Conservation (phyloP, 2,113 vertebrate species). For the Indicator maculatus region DNA sequence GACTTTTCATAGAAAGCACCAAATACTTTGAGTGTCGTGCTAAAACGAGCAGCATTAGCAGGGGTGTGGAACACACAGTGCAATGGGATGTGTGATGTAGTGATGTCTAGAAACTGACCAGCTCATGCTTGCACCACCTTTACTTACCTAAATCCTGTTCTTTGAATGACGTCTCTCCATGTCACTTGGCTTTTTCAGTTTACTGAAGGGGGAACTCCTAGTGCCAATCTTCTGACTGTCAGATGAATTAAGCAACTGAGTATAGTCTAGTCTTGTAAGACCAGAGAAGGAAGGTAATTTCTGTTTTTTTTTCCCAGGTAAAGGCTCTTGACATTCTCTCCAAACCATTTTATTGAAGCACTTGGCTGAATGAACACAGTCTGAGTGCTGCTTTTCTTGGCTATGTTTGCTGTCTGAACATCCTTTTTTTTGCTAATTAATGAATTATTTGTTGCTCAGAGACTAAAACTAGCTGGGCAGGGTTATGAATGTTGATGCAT, state of each 20-base stretch:
- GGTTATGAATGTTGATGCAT: neutral
- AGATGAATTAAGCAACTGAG: neutral
- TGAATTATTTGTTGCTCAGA: conserved; percentile 22
- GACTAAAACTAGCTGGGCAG: neutral
- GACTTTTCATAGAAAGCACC: neutral
- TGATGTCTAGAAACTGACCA: neutral
- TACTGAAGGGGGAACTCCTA: neutral
- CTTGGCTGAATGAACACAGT: neutral
- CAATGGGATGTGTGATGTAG: neutral
- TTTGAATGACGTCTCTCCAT: neutral
- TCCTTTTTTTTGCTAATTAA: neutral
- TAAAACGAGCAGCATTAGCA: neutral
- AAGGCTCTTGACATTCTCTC: neutral
- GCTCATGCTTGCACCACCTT: neutral
- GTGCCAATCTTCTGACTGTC: neutral
- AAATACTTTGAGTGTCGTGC: neutral
- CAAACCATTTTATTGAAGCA: neutral
- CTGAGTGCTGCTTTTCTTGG: neutral
- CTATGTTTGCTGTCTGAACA: neutral
- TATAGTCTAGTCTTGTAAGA: neutral
- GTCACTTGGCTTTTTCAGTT: neutral
- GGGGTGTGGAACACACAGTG: neutral
- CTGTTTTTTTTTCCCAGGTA: neutral
- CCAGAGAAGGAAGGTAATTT: neutral
- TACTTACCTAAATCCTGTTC: neutral